Evolutionary conservation across 2,113 vertebrate species (phyloP).

Genomic region (Epinephelus lanceolatus): DNA sequence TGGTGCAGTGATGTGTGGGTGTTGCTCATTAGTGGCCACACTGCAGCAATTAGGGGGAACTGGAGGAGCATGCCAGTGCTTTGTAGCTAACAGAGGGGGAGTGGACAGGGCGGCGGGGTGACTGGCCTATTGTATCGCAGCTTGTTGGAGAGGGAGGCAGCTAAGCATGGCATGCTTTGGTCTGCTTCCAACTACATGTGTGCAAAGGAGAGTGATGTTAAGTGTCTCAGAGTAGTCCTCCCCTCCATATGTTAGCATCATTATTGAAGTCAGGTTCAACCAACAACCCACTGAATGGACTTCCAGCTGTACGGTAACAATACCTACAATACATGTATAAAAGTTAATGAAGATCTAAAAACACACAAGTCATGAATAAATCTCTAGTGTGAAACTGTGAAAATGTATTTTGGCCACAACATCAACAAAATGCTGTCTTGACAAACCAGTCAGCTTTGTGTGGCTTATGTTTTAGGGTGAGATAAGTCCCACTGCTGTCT

Average conservation of each 20-base stretch:
- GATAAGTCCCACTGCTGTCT: neutral
- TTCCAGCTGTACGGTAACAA: neutral
- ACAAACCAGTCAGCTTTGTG: neutral
- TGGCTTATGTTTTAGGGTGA: neutral
- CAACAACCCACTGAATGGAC: neutral
- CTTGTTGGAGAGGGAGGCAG: slow-evolving; percentile 37
- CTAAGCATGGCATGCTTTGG: slow-evolving; percentile 35
- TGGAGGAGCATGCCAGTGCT: slow-evolving; percentile 49
- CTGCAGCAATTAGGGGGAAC: slow-evolving; percentile 60
- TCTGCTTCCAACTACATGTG: slow-evolving; percentile 39
- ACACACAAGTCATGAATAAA: neutral
- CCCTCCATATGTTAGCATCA: slow-evolving; percentile 42
- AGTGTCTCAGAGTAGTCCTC: slow-evolving; percentile 55
- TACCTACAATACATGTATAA: neutral
- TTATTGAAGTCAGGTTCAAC: slow-evolving; percentile 24
- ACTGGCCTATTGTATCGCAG: slow-evolving; percentile 50
- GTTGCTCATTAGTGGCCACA: slow-evolving; percentile 62
- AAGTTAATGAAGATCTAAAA: neutral
- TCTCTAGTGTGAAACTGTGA: neutral
- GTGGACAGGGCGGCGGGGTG: slow-evolving; percentile 34
- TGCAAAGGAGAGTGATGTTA: slow-evolving; percentile 36
- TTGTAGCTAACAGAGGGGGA: slow-evolving; percentile 53
- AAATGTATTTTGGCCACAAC: neutral
- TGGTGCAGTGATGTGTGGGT: slow-evolving; percentile 20
- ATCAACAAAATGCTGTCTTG: neutral